Evolutionary conservation across 2,113 vertebrate genomes (phyloP).

Genomic region (Donacobius atricapilla): DNA sequence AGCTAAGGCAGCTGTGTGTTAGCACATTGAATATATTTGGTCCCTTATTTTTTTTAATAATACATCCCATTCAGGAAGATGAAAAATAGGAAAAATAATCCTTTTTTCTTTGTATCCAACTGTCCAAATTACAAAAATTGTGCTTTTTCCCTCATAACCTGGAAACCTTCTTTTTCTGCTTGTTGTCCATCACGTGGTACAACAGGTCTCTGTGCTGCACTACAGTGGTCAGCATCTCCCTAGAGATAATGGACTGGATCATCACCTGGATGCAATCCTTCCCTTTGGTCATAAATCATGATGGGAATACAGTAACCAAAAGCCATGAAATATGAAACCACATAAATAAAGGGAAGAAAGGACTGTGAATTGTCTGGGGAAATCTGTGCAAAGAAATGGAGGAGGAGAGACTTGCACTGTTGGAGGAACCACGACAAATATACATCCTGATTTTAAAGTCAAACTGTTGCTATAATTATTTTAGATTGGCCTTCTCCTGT

Average conservation of each 20-base stretch:
- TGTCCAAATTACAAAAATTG: background rate
- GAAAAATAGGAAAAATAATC: background rate
- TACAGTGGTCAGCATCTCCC: background rate
- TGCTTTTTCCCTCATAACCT: background rate
- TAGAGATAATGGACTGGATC: slow-evolving; percentile 46
- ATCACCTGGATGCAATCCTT: slow-evolving; percentile 46
- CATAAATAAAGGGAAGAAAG: slow-evolving; percentile 29
- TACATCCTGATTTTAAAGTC: slow-evolving; percentile 33
- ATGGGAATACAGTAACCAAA: slow-evolving; percentile 20
- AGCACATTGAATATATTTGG: background rate
- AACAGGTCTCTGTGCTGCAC: background rate
- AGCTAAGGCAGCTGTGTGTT: background rate
- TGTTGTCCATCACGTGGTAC: background rate
- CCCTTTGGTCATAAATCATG: slow-evolving; percentile 45
- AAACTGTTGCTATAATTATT: slow-evolving; percentile 39
- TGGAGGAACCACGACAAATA: background rate
- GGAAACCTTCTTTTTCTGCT: background rate
- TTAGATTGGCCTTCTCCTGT: background rate
- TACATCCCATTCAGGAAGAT: background rate
- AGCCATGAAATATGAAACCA: slow-evolving; percentile 44
- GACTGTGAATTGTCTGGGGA: slow-evolving; percentile 32
- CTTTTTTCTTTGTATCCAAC: background rate
- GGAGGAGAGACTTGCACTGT: background rate
- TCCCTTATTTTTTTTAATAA: background rate
- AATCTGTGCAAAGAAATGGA: slow-evolving; percentile 37